Conservation (phyloP, 2,888 invertebrate genomes). For the Drosophila nr. perissopoda region DNA sequence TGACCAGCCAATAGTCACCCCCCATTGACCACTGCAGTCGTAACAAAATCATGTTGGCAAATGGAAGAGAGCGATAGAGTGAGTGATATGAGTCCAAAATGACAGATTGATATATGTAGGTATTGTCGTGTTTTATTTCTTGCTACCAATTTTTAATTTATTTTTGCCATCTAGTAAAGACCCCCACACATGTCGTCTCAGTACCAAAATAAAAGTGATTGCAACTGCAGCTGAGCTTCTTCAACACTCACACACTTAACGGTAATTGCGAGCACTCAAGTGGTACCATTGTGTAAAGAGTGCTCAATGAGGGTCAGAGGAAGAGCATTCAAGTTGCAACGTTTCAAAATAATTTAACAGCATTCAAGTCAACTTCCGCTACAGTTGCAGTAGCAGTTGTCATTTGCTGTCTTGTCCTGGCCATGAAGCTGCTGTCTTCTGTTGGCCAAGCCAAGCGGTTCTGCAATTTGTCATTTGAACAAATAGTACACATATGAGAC, state of each 20-base stretch:
- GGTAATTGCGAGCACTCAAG: slow-evolving; percentile 79
- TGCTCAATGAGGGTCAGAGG: slow-evolving; percentile 19
- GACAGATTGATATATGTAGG: slow-evolving; percentile 46
- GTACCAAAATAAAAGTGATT: slow-evolving; percentile 37
- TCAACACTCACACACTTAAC: slow-evolving; percentile 63
- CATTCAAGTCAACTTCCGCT: slow-evolving; percentile 79
- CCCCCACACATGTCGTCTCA: not conserved
- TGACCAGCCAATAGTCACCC: slow-evolving; percentile 4
- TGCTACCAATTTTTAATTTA: slow-evolving; percentile 43
- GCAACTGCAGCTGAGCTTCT: slow-evolving; percentile 46
- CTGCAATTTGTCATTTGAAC: slow-evolving; percentile 79
- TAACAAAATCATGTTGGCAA: slow-evolving; percentile 54
- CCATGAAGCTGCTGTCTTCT: slow-evolving; percentile 31
- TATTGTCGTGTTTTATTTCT: slow-evolving; percentile 56
- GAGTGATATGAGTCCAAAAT: slow-evolving; percentile 11
- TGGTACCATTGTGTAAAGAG: slow-evolving; percentile 66
- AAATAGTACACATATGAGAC: slow-evolving; percentile 67
- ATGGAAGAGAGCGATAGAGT: not conserved
- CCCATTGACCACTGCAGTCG: slow-evolving; percentile 13
- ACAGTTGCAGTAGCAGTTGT: slow-evolving; percentile 32
- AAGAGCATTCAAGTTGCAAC: slow-evolving; percentile 55
- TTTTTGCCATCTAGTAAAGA: slow-evolving; percentile 27
- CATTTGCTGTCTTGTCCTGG: slow-evolving; percentile 40
- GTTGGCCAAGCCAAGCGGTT: slow-evolving; percentile 53
- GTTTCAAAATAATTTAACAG: slow-evolving; percentile 81